Evolutionary conservation across 2,888 invertebrate genomes (phyloP), one percentile per base, ranked within the genome.

Genomic region (Nowickia ferox): DNA sequence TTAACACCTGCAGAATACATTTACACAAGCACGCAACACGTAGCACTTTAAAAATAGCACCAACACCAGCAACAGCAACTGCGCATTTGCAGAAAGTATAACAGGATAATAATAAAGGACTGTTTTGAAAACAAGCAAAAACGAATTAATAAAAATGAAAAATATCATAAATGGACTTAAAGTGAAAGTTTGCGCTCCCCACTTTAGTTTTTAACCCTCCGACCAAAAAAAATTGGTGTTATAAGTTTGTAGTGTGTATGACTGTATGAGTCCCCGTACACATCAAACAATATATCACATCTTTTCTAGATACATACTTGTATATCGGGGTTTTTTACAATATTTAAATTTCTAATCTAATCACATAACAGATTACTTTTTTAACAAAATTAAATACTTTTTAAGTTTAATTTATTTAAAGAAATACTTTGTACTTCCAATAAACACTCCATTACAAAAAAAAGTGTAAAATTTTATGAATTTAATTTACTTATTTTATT

Each of bases 401-500:
- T n/a, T n/a, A n/a, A n/a, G n/a, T n/a, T n/a, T n/a, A n/a, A n/a
- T n/a, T n/a, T n/a, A n/a, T n/a, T n/a, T n/a, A n/a, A n/a, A n/a
- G n/a, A n/a, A n/a, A n/a, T n/a, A n/a, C n/a, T n/a, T n/a, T n/a
- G n/a, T n/a, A n/a, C n/a, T n/a, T n/a, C n/a, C n/a, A n/a, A n/a
- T n/a, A n/a, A n/a, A n/a, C 10, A 15, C 46, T 46, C 11, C 9
- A 57, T 57, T 30, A 46, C 9, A 15, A 8, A 22, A 6, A 79
- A 88, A 86, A 84, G 83, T 88, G 87, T 86, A 86, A 77, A 84
- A 71, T 84, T 80, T 87, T 82, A 83, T 77, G 77, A 72, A 82
- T 30, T 74, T 61, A 84, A 87, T 87, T 86, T 78, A 76, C 72
- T 79, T 19, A 40, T 82, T 87, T 78, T 74, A 40, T 53, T 68